phyloP scores from a whole-genome alignment of 2,113 vertebrate genomes.

The Todiramphus saurophagus region DNA sequence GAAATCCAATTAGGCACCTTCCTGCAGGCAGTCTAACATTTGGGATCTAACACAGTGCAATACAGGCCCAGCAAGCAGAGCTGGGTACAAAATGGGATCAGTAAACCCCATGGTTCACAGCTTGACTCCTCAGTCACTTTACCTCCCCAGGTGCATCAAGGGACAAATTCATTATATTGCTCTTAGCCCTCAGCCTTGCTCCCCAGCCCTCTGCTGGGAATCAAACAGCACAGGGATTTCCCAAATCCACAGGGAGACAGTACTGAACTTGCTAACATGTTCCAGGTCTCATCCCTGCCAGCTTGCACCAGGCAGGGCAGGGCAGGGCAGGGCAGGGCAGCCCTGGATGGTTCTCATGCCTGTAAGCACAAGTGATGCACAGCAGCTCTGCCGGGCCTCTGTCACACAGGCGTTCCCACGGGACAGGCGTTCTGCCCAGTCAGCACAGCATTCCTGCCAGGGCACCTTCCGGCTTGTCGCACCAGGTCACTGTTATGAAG shows the following conservation, averaged over 20 bases:
- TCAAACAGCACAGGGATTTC: not conserved
- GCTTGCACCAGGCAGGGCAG: not conserved
- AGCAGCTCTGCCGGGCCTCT: not conserved
- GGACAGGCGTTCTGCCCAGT: not conserved
- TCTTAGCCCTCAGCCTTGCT: not conserved
- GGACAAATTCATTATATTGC: not conserved
- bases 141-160: not conserved
- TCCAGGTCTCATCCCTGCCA: not conserved
- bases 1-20: not conserved
- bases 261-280: not conserved
- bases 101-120: not conserved
- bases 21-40: not conserved
- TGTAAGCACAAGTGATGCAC: not conserved
- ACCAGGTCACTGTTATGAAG: not conserved
- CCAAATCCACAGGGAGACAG: not conserved
- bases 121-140: not conserved
- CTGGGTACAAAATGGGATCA: not conserved
- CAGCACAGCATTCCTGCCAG: not conserved
- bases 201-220: not conserved
- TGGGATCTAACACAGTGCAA: not conserved
- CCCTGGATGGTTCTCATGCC: not conserved
- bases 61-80: not conserved
- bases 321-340: not conserved
- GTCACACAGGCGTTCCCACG: accelerated
- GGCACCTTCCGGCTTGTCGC: not conserved